A percentile compares a stretch with the other conserved stretches of the same genome.
These are phyloP conservation scores for Dipodomys merriami DNA, from an alignment of 2,113 vertebrate species.

Conservation along the genomic window DNA sequence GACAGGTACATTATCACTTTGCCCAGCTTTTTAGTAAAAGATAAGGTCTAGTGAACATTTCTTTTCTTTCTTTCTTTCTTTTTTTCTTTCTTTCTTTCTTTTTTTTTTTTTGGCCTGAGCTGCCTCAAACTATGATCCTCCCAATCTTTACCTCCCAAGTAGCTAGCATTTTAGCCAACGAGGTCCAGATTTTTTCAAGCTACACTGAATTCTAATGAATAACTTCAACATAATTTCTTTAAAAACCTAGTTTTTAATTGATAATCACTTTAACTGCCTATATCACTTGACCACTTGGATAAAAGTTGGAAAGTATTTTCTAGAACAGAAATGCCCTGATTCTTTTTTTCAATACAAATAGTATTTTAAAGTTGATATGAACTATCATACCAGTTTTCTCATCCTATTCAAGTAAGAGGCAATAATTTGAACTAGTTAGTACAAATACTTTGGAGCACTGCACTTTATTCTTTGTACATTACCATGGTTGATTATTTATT, in stretches of 20 bases:
- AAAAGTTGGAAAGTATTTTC: slow-evolving; percentile 24
- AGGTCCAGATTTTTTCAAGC: background rate
- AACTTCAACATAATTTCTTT: background rate
- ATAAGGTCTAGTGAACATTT: no score
- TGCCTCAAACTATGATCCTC: no score
- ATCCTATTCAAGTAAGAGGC: background rate
- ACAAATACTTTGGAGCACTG: background rate
- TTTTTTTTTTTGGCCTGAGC: no score
- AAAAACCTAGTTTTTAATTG: background rate
- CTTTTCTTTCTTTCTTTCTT: no score
- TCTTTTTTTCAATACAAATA: background rate
- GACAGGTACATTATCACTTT: no score
- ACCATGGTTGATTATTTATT: background rate
- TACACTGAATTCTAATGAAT: background rate
- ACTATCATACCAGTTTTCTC: background rate
- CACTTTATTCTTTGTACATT: background rate
- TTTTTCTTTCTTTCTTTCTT: no score
- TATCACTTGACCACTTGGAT: slow-evolving; percentile 23
- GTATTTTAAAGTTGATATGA: slow-evolving; percentile 21
- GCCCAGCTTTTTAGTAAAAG: no score
- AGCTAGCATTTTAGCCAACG: no score
- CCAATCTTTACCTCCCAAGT: no score
- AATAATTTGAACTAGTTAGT: background rate
- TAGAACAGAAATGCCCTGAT: background rate
- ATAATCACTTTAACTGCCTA: background rate